Evolutionary conservation across 1,140 invertebrate genomes (phyloP).

Genomic region (Magallana ariakensis): DNA sequence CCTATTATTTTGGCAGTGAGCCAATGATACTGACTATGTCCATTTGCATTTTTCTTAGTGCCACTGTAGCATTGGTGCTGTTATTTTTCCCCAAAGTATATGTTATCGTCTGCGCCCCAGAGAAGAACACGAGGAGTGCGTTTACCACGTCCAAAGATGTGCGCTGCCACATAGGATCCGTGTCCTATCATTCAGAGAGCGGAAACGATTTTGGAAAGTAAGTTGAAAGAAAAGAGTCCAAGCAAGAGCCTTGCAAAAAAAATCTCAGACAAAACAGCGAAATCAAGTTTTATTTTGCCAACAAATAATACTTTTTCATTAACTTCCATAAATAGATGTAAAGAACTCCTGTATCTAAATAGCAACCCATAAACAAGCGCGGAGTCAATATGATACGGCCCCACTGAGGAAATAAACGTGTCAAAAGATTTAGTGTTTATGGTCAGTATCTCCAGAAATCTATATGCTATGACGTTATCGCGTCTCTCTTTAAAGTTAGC

Average conservation of each 20-base stretch:
- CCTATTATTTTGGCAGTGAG: slow-evolving; percentile 88
- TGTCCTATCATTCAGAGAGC: slow-evolving; percentile 70
- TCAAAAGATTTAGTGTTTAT: slow-evolving; percentile 7
- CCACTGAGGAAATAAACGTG: neutral
- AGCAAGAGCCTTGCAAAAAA: no score
- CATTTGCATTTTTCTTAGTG: slow-evolving; percentile 86
- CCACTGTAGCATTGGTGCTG: slow-evolving; percentile 87
- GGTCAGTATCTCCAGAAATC: neutral
- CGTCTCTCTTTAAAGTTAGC: neutral
- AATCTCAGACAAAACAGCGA: no score
- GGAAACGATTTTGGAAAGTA: slow-evolving; percentile 71
- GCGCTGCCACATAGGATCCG: slow-evolving; percentile 87
- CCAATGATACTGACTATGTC: slow-evolving; percentile 86
- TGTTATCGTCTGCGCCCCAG: slow-evolving; percentile 88
- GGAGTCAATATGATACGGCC: neutral
- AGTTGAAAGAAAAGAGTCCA: neutral
- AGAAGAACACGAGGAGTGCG: slow-evolving; percentile 88
- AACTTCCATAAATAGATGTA: neutral
- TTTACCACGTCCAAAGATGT: slow-evolving; percentile 89
- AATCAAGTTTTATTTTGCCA: no score
- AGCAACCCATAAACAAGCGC: neutral
- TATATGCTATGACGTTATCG: neutral
- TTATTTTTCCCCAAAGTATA: slow-evolving; percentile 90
- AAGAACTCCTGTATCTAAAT: neutral
- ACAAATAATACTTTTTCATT: slow-evolving; percentile 14